Base-by-base conservation (phyloP, 2,888 invertebrate species). In the Dendrolimus houi region DNA sequence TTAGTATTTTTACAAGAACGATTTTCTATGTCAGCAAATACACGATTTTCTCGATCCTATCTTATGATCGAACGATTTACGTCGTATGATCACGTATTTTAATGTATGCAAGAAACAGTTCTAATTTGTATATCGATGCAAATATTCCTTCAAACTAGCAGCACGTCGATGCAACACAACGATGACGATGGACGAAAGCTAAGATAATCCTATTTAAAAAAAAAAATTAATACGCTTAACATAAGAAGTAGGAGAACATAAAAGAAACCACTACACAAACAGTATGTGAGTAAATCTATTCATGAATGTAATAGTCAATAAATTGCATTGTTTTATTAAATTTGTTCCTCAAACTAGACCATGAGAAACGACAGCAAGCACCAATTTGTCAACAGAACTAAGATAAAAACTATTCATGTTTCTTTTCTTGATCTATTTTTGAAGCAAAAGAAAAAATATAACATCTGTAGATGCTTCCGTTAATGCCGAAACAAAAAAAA, bases 381-480 rank as follows among this genome's bases (percentile, higher is more conserved):
- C 62, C 65, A 61, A 79, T 80, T 78, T 81, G 77, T 82, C 82
- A 80, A 72, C 75, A 71, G 65, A 58, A 61, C 62, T 59, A 64
- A 59, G 62, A 66, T 68, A 64, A 74, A 75, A 71, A 68, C 60
- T 63, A 62, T 64, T 67, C 66, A 64, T 68, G 62, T 60, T 62
- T 65, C 64, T 70, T 62, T 61, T 61, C 62, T 58, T 69, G 65
- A 63, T 74, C 75, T 79, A 79, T 79, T 81, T 77, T 68, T 56
- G 70, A 70, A 68, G 60, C 56, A 58, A 62, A 59, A 60, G 65
- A 75, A 71, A 63, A 61, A 66, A 69, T 58, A 56, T 63, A 69
- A 74, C 77, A 79, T 79, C 77, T 80, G 77, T 71, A 70, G 67
- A 65, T 70, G 70, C 76, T 79, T 82, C 82, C 78, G 74, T 68